Evolutionary conservation across 2,888 invertebrate species (phyloP).

Genomic region (Lasioglossum figueresi): DNA sequence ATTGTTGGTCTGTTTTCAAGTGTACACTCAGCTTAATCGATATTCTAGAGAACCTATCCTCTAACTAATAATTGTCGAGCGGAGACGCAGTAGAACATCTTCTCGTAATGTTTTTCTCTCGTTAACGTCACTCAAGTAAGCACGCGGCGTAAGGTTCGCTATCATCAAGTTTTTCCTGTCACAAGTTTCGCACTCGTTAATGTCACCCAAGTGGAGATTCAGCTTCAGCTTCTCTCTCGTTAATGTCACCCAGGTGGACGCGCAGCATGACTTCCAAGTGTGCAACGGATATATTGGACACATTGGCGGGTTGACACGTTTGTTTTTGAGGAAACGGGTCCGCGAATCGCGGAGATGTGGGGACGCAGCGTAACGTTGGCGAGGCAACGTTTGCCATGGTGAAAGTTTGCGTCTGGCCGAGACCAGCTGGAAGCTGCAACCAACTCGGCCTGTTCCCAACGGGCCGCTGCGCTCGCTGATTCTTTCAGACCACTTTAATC

Average conservation of each 20-base stretch:
- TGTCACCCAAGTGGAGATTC: background rate
- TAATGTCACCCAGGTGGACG: background rate
- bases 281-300: background rate
- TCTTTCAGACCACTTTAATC: constrained; percentile 30
- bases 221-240: too few species aligned
- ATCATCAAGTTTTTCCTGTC: too few species aligned
- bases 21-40: background rate
- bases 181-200: too few species aligned
- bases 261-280: background rate
- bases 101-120: too few species aligned
- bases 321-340: background rate
- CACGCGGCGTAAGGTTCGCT: too few species aligned
- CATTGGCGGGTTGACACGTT: background rate
- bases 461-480: constrained; percentile 24
- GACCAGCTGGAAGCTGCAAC: constrained; percentile 58
- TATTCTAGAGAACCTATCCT: background rate
- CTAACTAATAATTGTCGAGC: too few species aligned
- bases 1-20: background rate
- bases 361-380: constrained; percentile 1
- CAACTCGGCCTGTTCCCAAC: constrained; percentile 50
- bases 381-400: constrained; percentile 60
- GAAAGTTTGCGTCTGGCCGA: constrained; percentile 75
- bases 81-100: too few species aligned
- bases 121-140: background rate
- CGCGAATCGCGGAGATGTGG: background rate